These are phyloP conservation scores for Brevimyrus niger DNA, from an alignment of 2,113 vertebrate genomes.

Conservation along the genomic window DNA sequence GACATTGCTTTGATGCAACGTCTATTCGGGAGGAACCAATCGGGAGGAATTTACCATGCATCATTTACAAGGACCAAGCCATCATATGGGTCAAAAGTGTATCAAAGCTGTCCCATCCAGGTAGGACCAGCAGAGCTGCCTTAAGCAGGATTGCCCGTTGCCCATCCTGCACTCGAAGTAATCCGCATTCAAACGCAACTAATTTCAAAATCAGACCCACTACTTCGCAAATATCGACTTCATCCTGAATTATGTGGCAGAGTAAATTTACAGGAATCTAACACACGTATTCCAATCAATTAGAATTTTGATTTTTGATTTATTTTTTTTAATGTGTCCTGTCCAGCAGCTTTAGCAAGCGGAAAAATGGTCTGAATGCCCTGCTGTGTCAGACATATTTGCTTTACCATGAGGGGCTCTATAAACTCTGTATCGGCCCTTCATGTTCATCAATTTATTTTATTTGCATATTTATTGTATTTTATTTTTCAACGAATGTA, in stretches of 20 bases:
- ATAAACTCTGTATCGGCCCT: no score
- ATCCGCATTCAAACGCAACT: background rate
- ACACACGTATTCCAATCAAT: background rate
- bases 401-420: no score
- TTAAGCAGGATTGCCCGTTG: background rate
- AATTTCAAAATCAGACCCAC: background rate
- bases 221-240: background rate
- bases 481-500: no score
- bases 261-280: background rate
- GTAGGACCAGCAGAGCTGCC: background rate
- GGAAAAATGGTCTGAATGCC: no score
- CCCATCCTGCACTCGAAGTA: background rate
- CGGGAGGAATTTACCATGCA: background rate
- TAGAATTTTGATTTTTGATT: no score
- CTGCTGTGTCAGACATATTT: no score
- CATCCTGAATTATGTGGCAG: background rate
- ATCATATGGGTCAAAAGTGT: background rate
- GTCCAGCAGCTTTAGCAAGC: no score
- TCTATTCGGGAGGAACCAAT: no score
- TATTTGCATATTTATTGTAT: no score
- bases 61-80: background rate
- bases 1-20: slow-evolving; percentile 33
- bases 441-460: no score
- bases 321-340: no score
- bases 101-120: background rate